Evolutionary conservation across 2,797 vertebrate genomes (phyloP).

Genomic region (Euphonia xanthogaster): DNA sequence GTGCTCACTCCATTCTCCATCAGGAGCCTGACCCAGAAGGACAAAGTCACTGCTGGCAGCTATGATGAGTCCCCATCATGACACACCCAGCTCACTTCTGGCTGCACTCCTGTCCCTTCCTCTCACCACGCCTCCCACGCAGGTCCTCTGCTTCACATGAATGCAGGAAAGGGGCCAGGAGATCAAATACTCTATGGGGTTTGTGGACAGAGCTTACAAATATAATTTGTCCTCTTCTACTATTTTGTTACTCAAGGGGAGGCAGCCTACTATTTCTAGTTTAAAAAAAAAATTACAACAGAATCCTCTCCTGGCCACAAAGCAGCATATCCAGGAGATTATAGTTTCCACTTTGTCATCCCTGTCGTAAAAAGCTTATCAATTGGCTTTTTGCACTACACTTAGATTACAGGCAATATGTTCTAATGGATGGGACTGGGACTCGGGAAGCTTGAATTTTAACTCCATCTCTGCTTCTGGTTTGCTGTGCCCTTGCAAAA

Average conservation of each 20-base stretch:
- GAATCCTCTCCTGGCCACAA: constrained; percentile 8
- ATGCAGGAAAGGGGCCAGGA: not conserved
- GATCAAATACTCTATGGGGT: not conserved
- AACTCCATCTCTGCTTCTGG: not conserved
- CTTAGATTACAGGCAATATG: not conserved
- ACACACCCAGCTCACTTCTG: not conserved
- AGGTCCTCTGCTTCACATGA: not conserved
- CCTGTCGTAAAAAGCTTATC: constrained; percentile 42
- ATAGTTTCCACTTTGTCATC: constrained; percentile 21
- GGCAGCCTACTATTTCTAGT: not conserved
- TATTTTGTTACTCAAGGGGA: not conserved
- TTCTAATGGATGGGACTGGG: not conserved
- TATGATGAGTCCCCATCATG: not conserved
- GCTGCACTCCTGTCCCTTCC: not conserved
- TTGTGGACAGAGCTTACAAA: not conserved
- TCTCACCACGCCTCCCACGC: rapidly evolving
- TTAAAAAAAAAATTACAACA: not conserved
- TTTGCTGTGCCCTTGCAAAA: not conserved
- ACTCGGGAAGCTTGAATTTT: constrained; percentile 1
- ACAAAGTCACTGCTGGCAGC: not conserved
- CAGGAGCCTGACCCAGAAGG: not conserved
- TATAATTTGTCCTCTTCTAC: not conserved
- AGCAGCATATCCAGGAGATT: constrained; percentile 27
- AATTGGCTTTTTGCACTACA: not conserved
- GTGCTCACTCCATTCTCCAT: not conserved